A percentile compares a stretch with the other conserved stretches of the same genome.
These are phyloP conservation scores for Corythornis vintsioides DNA, from an alignment of 2,113 vertebrate species.

Conservation along the genomic window DNA sequence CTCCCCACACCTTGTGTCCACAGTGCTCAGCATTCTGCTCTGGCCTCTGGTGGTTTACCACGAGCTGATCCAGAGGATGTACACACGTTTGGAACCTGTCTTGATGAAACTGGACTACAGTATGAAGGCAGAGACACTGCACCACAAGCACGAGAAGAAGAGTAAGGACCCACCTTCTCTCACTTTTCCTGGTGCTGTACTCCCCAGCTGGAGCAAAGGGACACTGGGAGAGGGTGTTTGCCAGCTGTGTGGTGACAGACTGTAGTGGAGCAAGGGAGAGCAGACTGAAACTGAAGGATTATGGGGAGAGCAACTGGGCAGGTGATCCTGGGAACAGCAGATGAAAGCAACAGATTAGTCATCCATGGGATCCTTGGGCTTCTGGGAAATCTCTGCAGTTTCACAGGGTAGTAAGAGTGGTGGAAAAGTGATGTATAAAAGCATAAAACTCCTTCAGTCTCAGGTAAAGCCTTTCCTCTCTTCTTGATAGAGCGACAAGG, in stretches of 20 bases:
- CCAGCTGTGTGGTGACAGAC: background rate
- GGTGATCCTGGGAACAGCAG: background rate
- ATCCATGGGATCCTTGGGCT: background rate
- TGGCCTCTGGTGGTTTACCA: conserved; percentile 98
- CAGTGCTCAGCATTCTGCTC: conserved; percentile 93
- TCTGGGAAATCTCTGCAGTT: background rate
- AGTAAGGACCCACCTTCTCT: conserved; percentile 79
- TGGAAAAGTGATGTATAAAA: background rate
- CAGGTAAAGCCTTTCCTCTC: background rate
- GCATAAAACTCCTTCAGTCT: background rate
- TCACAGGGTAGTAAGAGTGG: background rate
- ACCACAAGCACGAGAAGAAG: conserved; percentile 92
- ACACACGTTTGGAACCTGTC: conserved; percentile 94
- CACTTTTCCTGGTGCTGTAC: background rate
- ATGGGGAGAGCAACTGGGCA: background rate
- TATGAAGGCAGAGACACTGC: conserved; percentile 95
- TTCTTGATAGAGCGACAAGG: conserved; percentile 76
- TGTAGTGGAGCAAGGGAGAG: background rate
- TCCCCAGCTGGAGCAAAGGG: background rate
- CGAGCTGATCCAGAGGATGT: conserved; percentile 98
- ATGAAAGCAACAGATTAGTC: background rate
- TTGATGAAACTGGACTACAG: conserved; percentile 99
- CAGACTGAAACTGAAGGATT: background rate
- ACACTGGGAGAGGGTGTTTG: background rate
- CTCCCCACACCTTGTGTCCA: background rate